A percentile compares a stretch with the other conserved stretches of the same genome.
These are phyloP conservation scores for Pterocles burchelli DNA, from an alignment of 2,113 vertebrate species.

Conservation along the genomic window DNA sequence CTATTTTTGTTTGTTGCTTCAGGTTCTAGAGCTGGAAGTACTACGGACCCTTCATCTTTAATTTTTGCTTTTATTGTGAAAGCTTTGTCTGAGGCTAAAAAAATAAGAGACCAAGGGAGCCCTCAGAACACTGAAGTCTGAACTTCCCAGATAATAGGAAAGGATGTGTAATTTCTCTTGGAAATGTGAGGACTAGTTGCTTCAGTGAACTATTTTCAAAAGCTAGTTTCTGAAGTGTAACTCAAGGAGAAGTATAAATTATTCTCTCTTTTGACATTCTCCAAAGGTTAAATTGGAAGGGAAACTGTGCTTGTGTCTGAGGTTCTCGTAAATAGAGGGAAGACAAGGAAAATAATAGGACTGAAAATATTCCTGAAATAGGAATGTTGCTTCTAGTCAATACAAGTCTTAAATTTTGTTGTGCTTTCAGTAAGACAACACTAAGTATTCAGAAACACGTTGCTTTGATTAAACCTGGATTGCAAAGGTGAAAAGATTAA, in stretches of 20 bases:
- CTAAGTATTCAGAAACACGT: background rate
- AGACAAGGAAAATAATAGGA: background rate
- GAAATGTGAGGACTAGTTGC: background rate
- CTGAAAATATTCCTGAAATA: background rate
- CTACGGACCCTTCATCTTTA: background rate
- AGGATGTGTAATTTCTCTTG: background rate
- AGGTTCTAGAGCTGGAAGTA: background rate
- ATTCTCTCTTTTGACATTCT: conserved; percentile 18
- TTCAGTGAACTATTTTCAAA: conserved; percentile 39
- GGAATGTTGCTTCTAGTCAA: background rate
- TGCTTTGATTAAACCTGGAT: background rate
- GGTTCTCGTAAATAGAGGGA: background rate
- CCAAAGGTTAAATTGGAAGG: conserved; percentile 19
- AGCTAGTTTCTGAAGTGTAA: conserved; percentile 18
- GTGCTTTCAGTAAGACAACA: background rate
- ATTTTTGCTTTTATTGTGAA: conserved; percentile 21
- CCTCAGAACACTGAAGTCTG: background rate
- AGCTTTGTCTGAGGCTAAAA: background rate
- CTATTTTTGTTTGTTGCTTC: background rate
- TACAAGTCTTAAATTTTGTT: background rate
- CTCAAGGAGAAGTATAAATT: background rate
- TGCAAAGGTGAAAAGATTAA: background rate
- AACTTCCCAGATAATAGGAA: background rate
- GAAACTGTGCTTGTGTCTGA: background rate
- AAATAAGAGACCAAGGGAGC: background rate